These are phyloP conservation scores for Epicampocera succincta DNA, from an alignment of 2,888 invertebrate genomes.

Conservation along the genomic window DNA sequence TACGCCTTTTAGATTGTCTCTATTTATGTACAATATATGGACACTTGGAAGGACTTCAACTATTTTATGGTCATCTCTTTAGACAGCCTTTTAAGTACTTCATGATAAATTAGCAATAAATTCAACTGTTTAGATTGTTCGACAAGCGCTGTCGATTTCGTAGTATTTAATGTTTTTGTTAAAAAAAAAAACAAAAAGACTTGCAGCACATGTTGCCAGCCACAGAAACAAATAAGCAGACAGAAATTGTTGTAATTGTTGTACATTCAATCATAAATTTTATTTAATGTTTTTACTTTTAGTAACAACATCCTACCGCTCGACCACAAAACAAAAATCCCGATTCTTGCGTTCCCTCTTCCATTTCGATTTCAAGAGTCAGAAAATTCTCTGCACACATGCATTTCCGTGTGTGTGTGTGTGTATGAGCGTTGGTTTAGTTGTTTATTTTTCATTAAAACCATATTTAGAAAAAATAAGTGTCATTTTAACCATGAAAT, in stretches of 20 bases:
- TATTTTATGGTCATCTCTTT: neutral
- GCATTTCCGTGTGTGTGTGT: conserved; percentile 7
- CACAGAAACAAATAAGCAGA: neutral
- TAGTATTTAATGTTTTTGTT: conserved; percentile 16
- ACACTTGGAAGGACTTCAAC: conserved; percentile 3
- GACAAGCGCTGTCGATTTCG: neutral
- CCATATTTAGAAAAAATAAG: conserved; percentile 66
- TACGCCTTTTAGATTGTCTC: no score
- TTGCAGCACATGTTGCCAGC: conserved; percentile 8
- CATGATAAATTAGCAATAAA: conserved; percentile 29
- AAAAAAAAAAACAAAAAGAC: neutral
- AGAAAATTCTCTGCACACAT: neutral
- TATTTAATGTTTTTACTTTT: conserved; percentile 61
- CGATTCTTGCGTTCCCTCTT: conserved; percentile 1
- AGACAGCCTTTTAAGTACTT: conserved; percentile 18
- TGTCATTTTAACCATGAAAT: conserved; percentile 72
- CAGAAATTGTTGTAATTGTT: conserved; percentile 34
- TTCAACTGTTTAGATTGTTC: conserved; percentile 28
- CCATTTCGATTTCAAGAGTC: conserved; percentile 12
- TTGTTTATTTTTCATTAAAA: conserved; percentile 50
- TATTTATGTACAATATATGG: neutral
- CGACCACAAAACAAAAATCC: conserved; percentile 37
- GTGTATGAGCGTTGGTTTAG: conserved; percentile 9
- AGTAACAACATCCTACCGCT: conserved; percentile 66
- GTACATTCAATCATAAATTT: conserved; percentile 58